These are phyloP conservation scores for Oegoconia quadripuncta DNA, from an alignment of 2,888 invertebrate genomes.

Conservation along the genomic window DNA sequence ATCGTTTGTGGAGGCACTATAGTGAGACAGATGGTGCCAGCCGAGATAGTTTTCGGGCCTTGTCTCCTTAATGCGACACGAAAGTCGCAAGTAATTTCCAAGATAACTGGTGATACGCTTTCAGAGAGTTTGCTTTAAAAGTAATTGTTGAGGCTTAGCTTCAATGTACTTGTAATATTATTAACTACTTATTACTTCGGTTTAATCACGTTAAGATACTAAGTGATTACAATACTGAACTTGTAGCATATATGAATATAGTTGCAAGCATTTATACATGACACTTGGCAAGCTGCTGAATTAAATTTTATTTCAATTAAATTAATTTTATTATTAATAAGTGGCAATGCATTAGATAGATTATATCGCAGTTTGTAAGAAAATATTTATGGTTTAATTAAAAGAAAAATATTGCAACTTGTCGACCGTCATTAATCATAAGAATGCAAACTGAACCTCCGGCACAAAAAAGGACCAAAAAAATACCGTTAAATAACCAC, in stretches of 20 bases:
- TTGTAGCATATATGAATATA: no score
- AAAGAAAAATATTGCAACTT: no score
- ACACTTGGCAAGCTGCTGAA: no score
- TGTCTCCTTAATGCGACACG: conserved; percentile 44
- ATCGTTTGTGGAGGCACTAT: conserved; percentile 46
- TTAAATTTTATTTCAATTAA: no score
- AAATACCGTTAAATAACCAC: no score
- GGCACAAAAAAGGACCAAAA: neutral
- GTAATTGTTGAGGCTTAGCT: neutral
- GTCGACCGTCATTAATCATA: no score
- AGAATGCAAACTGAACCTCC: neutral
- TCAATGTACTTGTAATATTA: no score
- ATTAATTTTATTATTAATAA: no score
- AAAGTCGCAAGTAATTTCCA: conserved; percentile 41
- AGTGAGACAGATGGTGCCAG: conserved; percentile 49
- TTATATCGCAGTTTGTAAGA: neutral
- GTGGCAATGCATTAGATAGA: neutral
- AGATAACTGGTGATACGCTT: conserved; percentile 22
- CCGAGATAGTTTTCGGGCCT: conserved; percentile 43
- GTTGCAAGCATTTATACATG: no score
- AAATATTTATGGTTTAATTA: no score
- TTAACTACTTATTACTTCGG: neutral
- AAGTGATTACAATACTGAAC: no score
- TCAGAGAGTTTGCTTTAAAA: neutral
- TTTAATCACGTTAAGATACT: no score